These are phyloP conservation scores for Scomberomorus guttatus DNA, from an alignment of 2,797 vertebrate genomes.

Conservation along the genomic window DNA sequence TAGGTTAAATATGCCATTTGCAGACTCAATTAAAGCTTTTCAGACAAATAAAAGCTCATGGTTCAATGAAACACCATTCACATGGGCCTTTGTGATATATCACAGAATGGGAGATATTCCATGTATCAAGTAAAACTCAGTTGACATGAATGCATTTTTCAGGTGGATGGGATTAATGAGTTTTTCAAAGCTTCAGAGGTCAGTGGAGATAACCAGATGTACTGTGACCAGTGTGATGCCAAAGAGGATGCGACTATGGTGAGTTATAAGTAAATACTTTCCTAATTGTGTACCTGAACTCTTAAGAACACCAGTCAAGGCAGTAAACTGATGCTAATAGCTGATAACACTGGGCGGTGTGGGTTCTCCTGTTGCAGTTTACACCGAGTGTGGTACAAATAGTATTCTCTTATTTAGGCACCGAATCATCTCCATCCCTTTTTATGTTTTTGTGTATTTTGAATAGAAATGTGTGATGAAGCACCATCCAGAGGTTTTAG, in stretches of 20 bases:
- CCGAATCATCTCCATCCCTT: no score
- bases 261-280: constrained; percentile 51
- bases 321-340: no score
- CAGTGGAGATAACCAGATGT: constrained; percentile 77
- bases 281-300: neutral
- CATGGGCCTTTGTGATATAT: no score
- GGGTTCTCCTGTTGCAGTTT: neutral
- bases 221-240: constrained; percentile 73
- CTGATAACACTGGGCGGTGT: no score
- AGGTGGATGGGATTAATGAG: constrained; percentile 46
- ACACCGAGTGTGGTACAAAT: no score
- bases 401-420: no score
- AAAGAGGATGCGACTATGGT: constrained; percentile 77
- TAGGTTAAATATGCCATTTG: neutral
- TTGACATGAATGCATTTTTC: neutral
- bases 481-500: constrained; percentile 74
- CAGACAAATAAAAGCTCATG: no score
- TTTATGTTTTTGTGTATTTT: neutral
- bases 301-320: no score
- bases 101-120: no score
- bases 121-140: neutral
- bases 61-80: no score
- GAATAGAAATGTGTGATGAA: constrained; percentile 67
- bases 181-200: constrained; percentile 57
- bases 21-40: no score